Conservation (phyloP, 2,797 vertebrate species). For the Pseudomugil tenellus region DNA sequence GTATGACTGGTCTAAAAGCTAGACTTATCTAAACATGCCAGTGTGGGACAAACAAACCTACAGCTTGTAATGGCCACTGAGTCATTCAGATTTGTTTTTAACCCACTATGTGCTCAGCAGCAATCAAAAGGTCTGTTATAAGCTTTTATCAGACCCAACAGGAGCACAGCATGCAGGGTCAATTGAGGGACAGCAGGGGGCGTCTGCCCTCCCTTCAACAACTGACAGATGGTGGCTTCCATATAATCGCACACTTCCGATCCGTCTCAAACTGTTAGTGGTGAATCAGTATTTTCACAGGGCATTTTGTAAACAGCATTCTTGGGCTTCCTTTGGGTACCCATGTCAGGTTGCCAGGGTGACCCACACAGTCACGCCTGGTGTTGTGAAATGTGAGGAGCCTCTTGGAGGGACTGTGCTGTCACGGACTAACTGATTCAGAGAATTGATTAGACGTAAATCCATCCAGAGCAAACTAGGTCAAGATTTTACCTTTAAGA, state of each 20-base stretch:
- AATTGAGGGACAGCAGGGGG: constrained; percentile 70
- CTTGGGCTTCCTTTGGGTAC: constrained; percentile 60
- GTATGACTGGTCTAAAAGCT: constrained; percentile 8
- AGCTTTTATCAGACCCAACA: constrained; percentile 18
- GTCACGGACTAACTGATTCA: constrained; percentile 59
- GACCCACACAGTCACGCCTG: constrained; percentile 35
- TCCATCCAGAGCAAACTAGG: constrained; percentile 70
- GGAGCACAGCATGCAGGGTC: constrained; percentile 47
- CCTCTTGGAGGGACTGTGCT: constrained; percentile 29
- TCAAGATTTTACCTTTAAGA: constrained; percentile 78
- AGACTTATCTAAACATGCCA: constrained; percentile 4
- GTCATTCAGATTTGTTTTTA: constrained; percentile 9
- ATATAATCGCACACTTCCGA: constrained; percentile 77
- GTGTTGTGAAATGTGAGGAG: constrained; percentile 68
- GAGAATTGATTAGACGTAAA: constrained; percentile 67
- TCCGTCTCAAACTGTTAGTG: constrained; percentile 64
- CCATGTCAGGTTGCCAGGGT: constrained; percentile 53
- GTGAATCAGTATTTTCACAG: constrained; percentile 67
- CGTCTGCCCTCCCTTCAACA: constrained; percentile 52
- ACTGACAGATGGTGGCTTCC: constrained; percentile 74
- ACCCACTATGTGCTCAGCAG: neutral
- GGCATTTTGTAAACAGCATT: constrained; percentile 75
- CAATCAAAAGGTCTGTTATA: constrained; percentile 15
- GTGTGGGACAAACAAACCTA: neutral
- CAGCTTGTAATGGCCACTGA: neutral